Percentiles rank a stretch among this genome's conserved stretches.
Evolutionary conservation across 1,140 invertebrate species (phyloP).

Genomic region (Cherax destructor): DNA sequence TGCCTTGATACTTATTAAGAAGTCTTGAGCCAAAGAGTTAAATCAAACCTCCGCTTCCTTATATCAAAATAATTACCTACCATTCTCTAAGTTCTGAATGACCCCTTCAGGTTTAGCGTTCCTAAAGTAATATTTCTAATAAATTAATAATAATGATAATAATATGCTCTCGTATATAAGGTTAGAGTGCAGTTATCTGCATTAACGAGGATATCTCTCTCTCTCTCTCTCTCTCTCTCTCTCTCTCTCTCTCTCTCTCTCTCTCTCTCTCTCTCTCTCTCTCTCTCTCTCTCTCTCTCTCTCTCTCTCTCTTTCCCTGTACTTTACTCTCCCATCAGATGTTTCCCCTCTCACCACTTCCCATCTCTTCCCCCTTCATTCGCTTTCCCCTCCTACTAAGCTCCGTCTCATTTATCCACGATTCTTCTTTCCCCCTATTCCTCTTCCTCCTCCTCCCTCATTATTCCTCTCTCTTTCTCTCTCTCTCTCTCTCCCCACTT

Average conservation of each 20-base stretch:
- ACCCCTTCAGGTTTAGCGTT: too few relatives aligned
- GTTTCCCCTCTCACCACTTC: background rate
- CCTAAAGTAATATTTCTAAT: too few relatives aligned
- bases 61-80: too few relatives aligned
- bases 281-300: background rate
- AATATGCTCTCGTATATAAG: too few relatives aligned
- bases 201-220: background rate
- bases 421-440: background rate
- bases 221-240: background rate
- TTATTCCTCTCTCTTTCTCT: slow-evolving; percentile 6
- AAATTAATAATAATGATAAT: too few relatives aligned
- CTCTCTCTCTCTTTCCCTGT: background rate
- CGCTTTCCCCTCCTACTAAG: slow-evolving; percentile 12
- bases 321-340: background rate
- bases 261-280: background rate
- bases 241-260: background rate
- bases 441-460: background rate
- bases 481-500: background rate
- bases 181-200: too few relatives aligned
- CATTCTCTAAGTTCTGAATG: too few relatives aligned
- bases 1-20: background rate
- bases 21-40: too few relatives aligned
- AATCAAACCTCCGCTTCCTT: too few relatives aligned
- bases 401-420: slow-evolving; percentile 9
- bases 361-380: background rate